Base-by-base conservation (phyloP, 1,140 invertebrate species). In the Drosophila erecta region DNA sequence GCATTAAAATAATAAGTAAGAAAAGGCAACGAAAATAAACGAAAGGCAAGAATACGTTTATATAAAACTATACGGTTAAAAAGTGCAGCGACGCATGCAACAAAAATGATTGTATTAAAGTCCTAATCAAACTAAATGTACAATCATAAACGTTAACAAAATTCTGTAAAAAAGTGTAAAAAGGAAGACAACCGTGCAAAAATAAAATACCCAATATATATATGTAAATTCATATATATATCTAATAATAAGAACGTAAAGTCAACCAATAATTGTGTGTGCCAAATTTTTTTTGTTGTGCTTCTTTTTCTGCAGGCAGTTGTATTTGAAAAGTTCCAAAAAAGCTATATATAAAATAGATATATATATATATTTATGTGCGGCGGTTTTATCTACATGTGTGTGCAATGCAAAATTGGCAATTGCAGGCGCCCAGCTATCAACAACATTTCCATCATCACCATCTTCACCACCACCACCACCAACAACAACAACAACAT, bases 351-450 rank as follows among this genome's bases (percentile, higher is more conserved):
- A 17, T 20, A 44, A 46, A 35, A 22, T 62, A 59, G 59, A 61
- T 71, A 50, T 60, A 46, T 67, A 46, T 67, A 41, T 59, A 70
- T 62, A 86, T 44, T 38, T 51, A 61, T 67, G 47, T 27, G 61
- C 22, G 35, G 38, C 22, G 50, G 47, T 54, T 64, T 50, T 69
- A 74, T 58, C 59, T 78, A 78, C 49, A 74, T 79, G 84, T 84
- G 84, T 84, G 84, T 89, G 84, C 84, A 81, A 87, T 87, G 84
- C 84, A 87, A 87, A 87, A 87, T 87, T 87, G 84, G 84, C 76
- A 87, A 87, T 80, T 89, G 76, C 84, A 87, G 72, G 75, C 76
- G 67, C 79, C 75, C 65, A 89, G 79, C 79, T 87, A 87, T 81
- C 83, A 87, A 87, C 83, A 87, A 86, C 83, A 86, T 76, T 76